Conservation (phyloP, 1,140 invertebrate genomes). For the Belonocnema kinseyi region DNA sequence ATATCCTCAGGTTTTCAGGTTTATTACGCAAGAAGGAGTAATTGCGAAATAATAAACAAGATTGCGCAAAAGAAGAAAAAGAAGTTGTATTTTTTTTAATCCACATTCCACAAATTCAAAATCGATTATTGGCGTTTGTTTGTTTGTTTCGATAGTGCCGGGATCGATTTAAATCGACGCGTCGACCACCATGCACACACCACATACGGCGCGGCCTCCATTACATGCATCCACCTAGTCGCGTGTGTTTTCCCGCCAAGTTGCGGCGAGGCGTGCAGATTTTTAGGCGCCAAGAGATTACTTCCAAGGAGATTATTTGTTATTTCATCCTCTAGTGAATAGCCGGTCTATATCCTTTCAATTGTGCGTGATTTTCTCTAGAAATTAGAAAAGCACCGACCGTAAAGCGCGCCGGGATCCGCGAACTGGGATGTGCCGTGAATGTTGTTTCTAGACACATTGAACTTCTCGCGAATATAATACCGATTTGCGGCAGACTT, state of each 20-base stretch:
- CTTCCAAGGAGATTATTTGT: slow-evolving; percentile 26
- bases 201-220: too few species aligned
- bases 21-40: too few species aligned
- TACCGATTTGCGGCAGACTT: background rate
- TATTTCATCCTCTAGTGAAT: background rate
- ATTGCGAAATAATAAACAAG: too few species aligned
- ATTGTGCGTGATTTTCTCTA: background rate
- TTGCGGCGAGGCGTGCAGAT: slow-evolving; percentile 52
- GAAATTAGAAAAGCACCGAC: background rate
- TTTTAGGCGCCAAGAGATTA: slow-evolving; percentile 49
- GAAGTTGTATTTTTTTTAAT: too few species aligned
- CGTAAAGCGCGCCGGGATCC: slow-evolving; percentile 33
- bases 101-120: too few species aligned
- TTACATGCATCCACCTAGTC: background rate
- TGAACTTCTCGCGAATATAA: background rate
- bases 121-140: too few species aligned
- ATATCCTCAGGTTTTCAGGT: too few species aligned
- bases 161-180: slow-evolving; percentile 2
- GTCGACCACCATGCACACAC: too few species aligned
- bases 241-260: slow-evolving; percentile 48
- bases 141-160: background rate
- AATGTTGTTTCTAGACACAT: slow-evolving; percentile 47
- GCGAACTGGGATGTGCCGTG: slow-evolving; percentile 41
- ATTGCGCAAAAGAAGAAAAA: too few species aligned
- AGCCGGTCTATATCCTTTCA: background rate